Conservation (phyloP, 2,888 invertebrate genomes). For the Spodoptera picta region DNA sequence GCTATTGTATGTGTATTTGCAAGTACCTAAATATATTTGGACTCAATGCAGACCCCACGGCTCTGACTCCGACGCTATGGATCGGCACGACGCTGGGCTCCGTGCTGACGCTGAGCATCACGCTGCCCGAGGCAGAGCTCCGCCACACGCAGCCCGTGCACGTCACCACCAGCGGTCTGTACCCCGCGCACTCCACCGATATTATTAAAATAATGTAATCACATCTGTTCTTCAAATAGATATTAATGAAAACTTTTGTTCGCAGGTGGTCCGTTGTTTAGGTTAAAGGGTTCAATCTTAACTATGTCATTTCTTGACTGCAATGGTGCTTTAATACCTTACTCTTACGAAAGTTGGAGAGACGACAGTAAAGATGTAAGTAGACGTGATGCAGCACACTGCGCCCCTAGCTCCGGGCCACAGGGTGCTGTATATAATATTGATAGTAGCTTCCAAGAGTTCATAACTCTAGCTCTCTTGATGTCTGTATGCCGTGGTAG, state of each 20-base stretch:
- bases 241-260: constrained; percentile 36
- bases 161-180: constrained; percentile 95
- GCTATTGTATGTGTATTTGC: not conserved
- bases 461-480: no score
- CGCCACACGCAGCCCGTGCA: constrained; percentile 95
- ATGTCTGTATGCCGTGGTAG: not conserved
- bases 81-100: constrained; percentile 99
- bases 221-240: no score
- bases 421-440: no score
- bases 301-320: constrained; percentile 98
- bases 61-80: constrained; percentile 97
- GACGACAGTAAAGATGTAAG: constrained; percentile 93
- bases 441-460: not conserved
- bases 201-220: not conserved
- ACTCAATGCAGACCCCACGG: constrained; percentile 91
- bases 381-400: constrained; percentile 22
- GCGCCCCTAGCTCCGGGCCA: no score
- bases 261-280: constrained; percentile 97
- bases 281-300: constrained; percentile 98
- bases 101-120: constrained; percentile 97
- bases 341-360: constrained; percentile 97
- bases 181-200: not conserved
- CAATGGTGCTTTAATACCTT: constrained; percentile 96
- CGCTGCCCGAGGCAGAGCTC: constrained; percentile 93
- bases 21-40: not conserved